Percentiles rank a stretch among this genome's conserved stretches.
phyloP scores from a whole-genome alignment of 2,888 invertebrate species.

The Zeuzera pyrina region DNA sequence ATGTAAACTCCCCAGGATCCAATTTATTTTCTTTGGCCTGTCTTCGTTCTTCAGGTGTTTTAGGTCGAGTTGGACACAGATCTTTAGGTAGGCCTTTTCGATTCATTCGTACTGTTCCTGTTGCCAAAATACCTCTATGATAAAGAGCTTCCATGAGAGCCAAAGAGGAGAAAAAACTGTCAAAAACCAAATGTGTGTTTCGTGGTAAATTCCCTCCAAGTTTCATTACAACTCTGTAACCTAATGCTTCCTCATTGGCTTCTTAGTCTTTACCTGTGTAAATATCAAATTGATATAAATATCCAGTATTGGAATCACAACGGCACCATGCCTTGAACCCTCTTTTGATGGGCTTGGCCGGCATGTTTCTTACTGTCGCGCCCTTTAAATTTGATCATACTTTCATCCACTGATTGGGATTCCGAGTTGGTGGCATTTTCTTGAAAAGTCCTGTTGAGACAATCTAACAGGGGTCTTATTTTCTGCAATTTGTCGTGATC shows the following conservation, averaged over 20 bases:
- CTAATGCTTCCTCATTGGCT: slow-evolving; percentile 4
- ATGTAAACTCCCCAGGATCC: too few relatives aligned
- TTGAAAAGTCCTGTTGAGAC: slow-evolving; percentile 5
- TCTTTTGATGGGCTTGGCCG: slow-evolving; percentile 15
- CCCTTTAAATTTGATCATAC: slow-evolving; percentile 17
- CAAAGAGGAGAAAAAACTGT: slow-evolving; percentile 3
- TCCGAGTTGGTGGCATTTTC: slow-evolving; percentile 8
- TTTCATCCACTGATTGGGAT: slow-evolving; percentile 13
- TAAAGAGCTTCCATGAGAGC: slow-evolving; percentile 3
- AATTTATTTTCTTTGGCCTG: too few relatives aligned
- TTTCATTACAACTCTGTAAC: slow-evolving; percentile 2
- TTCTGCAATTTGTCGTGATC: slow-evolving; percentile 13
- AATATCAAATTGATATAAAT: slow-evolving; percentile 6
- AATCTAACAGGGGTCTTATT: slow-evolving; percentile 8
- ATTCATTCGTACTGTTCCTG: slow-evolving; percentile 2
- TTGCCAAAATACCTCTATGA: slow-evolving; percentile 4
- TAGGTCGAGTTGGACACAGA: too few relatives aligned
- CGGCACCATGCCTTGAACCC: slow-evolving; percentile 14
- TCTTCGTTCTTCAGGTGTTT: too few relatives aligned
- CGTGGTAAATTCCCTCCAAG: slow-evolving; percentile 1
- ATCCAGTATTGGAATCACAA: slow-evolving; percentile 12
- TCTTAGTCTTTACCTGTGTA: slow-evolving; percentile 1
- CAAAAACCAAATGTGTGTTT: slow-evolving; percentile 3
- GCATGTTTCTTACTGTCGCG: slow-evolving; percentile 13
- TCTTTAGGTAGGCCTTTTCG: slow-evolving; percentile 5